A percentile compares a stretch with the other conserved stretches of the same genome.
These are phyloP conservation scores for Cetoscarus ocellatus DNA, from an alignment of 2,797 vertebrate genomes.

Conservation along the genomic window DNA sequence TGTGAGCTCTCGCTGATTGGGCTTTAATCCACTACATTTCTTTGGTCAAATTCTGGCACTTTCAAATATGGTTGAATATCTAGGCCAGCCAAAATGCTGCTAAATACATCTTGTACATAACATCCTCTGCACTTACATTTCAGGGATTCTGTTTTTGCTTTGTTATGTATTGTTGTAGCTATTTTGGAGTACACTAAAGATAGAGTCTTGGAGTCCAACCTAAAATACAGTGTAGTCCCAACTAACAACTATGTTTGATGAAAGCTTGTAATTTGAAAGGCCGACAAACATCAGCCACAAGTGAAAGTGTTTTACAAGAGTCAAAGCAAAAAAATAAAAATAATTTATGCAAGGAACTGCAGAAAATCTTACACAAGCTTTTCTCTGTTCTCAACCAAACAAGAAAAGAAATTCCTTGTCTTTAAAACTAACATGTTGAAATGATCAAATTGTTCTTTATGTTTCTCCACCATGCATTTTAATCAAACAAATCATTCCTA, in stretches of 20 bases:
- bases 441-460: no score
- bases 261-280: no score
- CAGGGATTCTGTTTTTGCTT: neutral
- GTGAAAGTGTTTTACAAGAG: no score
- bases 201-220: neutral
- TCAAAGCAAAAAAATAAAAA: no score
- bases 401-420: no score
- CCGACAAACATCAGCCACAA: no score
- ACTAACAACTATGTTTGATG: neutral
- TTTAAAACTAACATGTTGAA: no score
- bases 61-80: neutral
- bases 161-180: neutral
- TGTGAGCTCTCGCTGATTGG: neutral
- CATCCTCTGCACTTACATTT: neutral
- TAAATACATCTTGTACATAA: neutral
- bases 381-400: no score
- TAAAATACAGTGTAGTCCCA: neutral
- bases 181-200: neutral
- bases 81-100: neutral
- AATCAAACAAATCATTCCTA: no score
- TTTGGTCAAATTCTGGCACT: neutral
- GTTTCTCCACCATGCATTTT: no score
- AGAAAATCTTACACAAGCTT: no score
- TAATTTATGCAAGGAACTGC: no score
- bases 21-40: neutral